phyloP scores from a whole-genome alignment of 2,888 invertebrate genomes.

The Drosophila anomalata region DNA sequence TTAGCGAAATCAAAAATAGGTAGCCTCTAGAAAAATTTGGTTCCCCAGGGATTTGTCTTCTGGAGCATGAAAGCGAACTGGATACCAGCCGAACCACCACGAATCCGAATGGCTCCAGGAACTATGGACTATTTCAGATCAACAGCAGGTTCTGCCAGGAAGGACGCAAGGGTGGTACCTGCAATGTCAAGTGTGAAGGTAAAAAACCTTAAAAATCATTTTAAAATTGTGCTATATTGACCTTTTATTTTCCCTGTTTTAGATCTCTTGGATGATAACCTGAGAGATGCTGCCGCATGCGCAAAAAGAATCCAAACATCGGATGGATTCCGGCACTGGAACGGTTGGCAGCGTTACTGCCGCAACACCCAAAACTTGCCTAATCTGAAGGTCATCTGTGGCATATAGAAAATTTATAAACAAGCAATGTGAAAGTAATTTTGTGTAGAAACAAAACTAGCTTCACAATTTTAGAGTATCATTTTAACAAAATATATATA shows the following conservation, averaged over 20 bases:
- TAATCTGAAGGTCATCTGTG: slow-evolving; percentile 70
- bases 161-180: slow-evolving; percentile 85
- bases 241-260: slow-evolving; percentile 37
- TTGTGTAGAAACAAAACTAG: background rate
- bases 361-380: slow-evolving; percentile 71
- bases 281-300: slow-evolving; percentile 87
- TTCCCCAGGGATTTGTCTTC: slow-evolving; percentile 78
- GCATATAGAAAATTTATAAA: slow-evolving; percentile 40
- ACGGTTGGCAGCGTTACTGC: slow-evolving; percentile 77
- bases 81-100: slow-evolving; percentile 86
- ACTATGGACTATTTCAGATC: slow-evolving; percentile 88
- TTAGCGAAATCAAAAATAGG: background rate
- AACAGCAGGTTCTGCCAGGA: slow-evolving; percentile 88
- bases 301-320: slow-evolving; percentile 87
- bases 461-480: background rate
- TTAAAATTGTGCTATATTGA: background rate
- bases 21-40: background rate
- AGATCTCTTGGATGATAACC: slow-evolving; percentile 88
- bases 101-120: slow-evolving; percentile 86
- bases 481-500: background rate
- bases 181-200: slow-evolving; percentile 90
- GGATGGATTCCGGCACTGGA: slow-evolving; percentile 85
- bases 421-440: background rate
- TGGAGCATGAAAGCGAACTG: slow-evolving; percentile 87
- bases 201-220: background rate